Evolutionary conservation across 2,888 invertebrate genomes (phyloP).

Genomic region (Eupeodes luniger): DNA sequence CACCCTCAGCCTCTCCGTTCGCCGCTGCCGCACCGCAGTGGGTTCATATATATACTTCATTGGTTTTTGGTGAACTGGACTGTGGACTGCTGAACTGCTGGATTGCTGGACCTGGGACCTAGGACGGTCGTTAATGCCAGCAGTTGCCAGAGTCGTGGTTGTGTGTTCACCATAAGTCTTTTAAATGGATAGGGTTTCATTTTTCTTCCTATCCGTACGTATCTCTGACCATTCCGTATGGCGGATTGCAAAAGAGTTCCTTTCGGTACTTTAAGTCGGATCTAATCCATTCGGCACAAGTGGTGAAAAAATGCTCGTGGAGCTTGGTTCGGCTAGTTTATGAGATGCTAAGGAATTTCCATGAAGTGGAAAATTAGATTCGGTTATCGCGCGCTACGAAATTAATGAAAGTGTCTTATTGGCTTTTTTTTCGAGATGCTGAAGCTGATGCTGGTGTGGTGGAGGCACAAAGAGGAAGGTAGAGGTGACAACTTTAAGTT

Average conservation of each 20-base stretch:
- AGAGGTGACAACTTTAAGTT: conserved; percentile 57
- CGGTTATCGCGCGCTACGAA: conserved; percentile 65
- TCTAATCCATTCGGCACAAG: conserved; percentile 74
- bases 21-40: neutral
- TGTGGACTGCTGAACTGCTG: conserved; percentile 2
- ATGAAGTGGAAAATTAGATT: conserved; percentile 74
- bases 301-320: conserved; percentile 49
- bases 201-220: conserved; percentile 62
- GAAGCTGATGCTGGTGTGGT: neutral
- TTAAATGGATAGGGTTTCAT: conserved; percentile 74
- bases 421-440: neutral
- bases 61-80: conserved; percentile 41
- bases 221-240: conserved; percentile 28
- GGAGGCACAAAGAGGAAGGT: neutral
- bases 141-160: neutral
- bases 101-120: conserved; percentile 11
- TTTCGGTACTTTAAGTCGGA: conserved; percentile 73
- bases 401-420: conserved; percentile 72
- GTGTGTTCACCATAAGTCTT: conserved; percentile 42
- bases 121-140: neutral
- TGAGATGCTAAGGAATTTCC: conserved; percentile 71
- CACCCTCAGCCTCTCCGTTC: no score
- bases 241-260: conserved; percentile 73
- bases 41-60: conserved; percentile 70
- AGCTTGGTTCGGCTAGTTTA: conserved; percentile 49